Percentiles rank a stretch among this genome's conserved stretches.
phyloP scores from a whole-genome alignment of 2,113 vertebrate genomes.

The Drymodes brunneopygia region DNA sequence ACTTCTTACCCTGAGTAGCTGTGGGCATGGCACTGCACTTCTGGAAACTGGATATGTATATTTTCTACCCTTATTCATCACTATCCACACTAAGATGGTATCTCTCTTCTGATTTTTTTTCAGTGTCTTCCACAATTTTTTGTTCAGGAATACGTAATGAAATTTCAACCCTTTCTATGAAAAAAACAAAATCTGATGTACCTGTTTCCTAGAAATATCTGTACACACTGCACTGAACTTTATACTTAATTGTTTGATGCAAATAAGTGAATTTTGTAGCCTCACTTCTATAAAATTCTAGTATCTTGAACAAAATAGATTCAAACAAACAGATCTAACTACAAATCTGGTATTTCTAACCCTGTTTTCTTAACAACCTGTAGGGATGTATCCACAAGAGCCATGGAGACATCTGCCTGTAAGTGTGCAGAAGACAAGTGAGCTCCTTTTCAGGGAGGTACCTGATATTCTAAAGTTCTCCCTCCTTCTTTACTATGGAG shows the following conservation, averaged over 20 bases:
- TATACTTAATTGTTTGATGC: neutral
- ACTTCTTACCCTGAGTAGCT: neutral
- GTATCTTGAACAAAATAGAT: neutral
- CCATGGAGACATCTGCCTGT: neutral
- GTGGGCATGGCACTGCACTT: neutral
- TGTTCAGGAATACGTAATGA: neutral
- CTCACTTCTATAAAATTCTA: neutral
- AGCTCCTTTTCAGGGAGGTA: neutral
- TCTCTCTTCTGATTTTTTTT: neutral
- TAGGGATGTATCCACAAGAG: neutral
- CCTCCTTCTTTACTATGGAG: neutral
- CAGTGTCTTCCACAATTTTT: neutral
- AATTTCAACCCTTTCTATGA: neutral
- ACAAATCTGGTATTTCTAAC: neutral
- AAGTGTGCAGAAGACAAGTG: neutral
- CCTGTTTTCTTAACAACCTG: rapidly evolving
- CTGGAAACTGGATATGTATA: neutral
- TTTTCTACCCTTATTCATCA: neutral
- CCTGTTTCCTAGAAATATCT: neutral
- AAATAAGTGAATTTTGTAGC: neutral
- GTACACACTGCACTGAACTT: neutral
- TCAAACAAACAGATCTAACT: neutral
- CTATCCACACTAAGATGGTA: neutral
- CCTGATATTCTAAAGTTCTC: neutral
- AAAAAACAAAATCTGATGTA: neutral